Evolutionary conservation across 64 coral and sea anemone species (phyloP).

Genomic region (Dendronephthya gigantea): DNA sequence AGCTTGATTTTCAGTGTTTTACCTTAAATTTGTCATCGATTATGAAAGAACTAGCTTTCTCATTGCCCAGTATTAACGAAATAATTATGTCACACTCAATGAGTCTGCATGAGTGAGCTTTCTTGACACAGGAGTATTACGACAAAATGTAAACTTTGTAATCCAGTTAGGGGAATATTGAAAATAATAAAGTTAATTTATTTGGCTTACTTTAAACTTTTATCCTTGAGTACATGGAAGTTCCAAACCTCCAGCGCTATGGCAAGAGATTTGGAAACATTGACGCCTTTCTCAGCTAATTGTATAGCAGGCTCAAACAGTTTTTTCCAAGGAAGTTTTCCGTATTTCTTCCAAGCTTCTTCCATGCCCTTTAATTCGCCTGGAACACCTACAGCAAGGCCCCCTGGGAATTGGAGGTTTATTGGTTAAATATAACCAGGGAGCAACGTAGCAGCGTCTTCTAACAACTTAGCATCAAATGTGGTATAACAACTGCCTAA

Average conservation of each 20-base stretch:
- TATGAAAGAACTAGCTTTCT: too few relatives aligned
- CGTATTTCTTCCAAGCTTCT: constrained; percentile 82
- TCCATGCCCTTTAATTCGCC: constrained; percentile 84
- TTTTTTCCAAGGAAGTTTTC: constrained; percentile 70
- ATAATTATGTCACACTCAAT: too few relatives aligned
- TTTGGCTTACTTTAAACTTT: constrained; percentile 52
- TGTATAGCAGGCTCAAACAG: constrained; percentile 74
- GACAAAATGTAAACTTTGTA: too few relatives aligned
- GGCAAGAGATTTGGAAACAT: constrained; percentile 55
- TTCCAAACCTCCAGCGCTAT: constrained; percentile 83
- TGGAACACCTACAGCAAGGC: constrained; percentile 79
- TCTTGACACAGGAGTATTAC: too few relatives aligned
- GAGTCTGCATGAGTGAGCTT: too few relatives aligned
- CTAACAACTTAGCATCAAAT: too few relatives aligned
- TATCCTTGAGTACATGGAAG: constrained; percentile 56
- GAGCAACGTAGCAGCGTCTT: too few relatives aligned
- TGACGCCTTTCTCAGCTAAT: constrained; percentile 67
- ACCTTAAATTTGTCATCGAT: too few relatives aligned
- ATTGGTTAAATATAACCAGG: too few relatives aligned
- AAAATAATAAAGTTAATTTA: not conserved
- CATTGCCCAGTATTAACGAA: too few relatives aligned
- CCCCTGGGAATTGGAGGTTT: constrained; percentile 38
- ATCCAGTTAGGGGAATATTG: not conserved
- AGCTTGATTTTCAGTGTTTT: too few relatives aligned
- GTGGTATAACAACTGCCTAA: too few relatives aligned